Evolutionary conservation across 2,888 invertebrate species (phyloP), one percentile per base, ranked within the genome.

Genomic region (Lamproptera curius): DNA sequence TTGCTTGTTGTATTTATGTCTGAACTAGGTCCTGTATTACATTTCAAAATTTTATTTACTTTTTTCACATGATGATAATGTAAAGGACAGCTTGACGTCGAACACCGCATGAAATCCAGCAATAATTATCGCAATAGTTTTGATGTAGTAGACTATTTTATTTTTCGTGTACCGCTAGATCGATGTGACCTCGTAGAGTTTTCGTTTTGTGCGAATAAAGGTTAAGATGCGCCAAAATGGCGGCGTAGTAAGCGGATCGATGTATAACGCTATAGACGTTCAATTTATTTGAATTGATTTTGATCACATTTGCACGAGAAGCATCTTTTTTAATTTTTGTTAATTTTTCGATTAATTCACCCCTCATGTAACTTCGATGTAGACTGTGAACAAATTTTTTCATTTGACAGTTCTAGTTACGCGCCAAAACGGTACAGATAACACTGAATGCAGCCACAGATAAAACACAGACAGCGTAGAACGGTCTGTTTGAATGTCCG

Each of bases 71-170:
- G n/a, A n/a, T n/a, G n/a, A n/a, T n/a, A n/a, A n/a, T n/a, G n/a
- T n/a, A 38, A 26, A 54, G 33, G 43, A 1, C 40, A 53, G 53
- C 56, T 52, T 53, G 53, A 57, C 58, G 55, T 51, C 49, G 52
- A 51, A 55, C 48, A 50, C 50, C 53, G 40, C 35, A 51, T 53
- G 54, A 73, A 63, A 55, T 71, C 31, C 80, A 86, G 84, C 85
- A 85, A 84, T 83, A 86, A 86, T 78, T 63, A 76, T n/a, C 63
- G 76, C 82, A 81, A 79, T 85, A 85, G 48, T 23, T 81, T 66
- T 77, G 80, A 11, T 78, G 68, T 76, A 55, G 76, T 74, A 67
- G 66, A 58, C 13, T 55, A 53, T 6, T 57, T 70, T 76, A 74
- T 52, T 75, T 81, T n/a, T 79, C 48, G 54, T 55, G 75, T 81